A percentile compares a stretch with the other conserved stretches of the same genome.
phyloP scores from a whole-genome alignment of 2,888 invertebrate genomes.

The Sturmia bella region DNA sequence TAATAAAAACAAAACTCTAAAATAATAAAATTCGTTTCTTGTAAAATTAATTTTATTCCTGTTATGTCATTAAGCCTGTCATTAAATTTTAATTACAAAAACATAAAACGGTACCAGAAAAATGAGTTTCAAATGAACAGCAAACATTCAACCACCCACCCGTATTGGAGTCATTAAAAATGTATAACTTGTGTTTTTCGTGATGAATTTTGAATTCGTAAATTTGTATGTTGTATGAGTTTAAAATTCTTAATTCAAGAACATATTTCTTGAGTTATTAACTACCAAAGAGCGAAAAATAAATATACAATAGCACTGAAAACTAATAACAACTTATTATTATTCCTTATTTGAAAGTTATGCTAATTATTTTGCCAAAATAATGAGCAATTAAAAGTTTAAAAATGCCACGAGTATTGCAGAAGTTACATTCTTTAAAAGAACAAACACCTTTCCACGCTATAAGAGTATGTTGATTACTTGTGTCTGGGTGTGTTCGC shows the following conservation, averaged over 20 bases:
- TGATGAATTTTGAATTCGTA: constrained; percentile 18
- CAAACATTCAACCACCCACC: neutral
- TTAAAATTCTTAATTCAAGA: constrained; percentile 13
- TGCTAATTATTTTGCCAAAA: constrained; percentile 61
- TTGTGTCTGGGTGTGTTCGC: too few relatives aligned
- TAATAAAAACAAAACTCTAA: neutral
- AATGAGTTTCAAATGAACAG: neutral
- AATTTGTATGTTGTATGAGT: constrained; percentile 10
- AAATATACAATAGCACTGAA: neutral
- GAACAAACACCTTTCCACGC: constrained; percentile 8
- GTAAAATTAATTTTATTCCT: constrained; percentile 33
- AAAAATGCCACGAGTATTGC: constrained; percentile 35
- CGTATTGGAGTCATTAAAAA: constrained; percentile 19
- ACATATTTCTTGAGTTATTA: constrained; percentile 13
- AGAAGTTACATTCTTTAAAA: too few relatives aligned
- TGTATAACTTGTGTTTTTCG: constrained; percentile 7
- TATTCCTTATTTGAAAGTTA: constrained; percentile 41
- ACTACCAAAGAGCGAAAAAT: neutral
- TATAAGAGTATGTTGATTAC: neutral
- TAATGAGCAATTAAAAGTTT: constrained; percentile 64
- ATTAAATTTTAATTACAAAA: constrained; percentile 39
- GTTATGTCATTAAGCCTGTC: constrained; percentile 7
- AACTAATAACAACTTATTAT: constrained; percentile 6
- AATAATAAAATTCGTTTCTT: neutral
- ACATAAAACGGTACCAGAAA: neutral